Conservation (phyloP, 2,888 invertebrate species). For the Cerceris ruficornis region DNA sequence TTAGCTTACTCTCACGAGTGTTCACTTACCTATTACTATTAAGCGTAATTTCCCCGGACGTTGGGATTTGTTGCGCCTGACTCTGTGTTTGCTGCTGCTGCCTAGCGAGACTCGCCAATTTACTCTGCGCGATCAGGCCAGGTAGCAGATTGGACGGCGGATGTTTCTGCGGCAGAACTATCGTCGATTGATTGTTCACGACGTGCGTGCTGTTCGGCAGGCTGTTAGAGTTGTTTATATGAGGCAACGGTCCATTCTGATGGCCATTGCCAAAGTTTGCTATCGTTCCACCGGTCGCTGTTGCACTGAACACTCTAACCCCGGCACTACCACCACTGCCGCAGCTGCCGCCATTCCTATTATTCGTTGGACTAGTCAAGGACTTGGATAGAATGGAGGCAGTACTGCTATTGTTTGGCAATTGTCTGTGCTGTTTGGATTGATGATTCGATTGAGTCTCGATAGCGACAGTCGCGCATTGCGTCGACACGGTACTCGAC, state of each 20-base stretch:
- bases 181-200: conserved; percentile 75
- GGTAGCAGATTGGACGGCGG: conserved; percentile 78
- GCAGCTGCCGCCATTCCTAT: conserved; percentile 68
- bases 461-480: conserved; percentile 63
- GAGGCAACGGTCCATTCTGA: conserved; percentile 75
- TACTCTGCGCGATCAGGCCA: conserved; percentile 77
- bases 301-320: conserved; percentile 67
- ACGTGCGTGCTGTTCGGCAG: conserved; percentile 72
- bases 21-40: conserved; percentile 84
- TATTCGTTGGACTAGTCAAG: conserved; percentile 79
- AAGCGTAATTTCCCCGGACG: conserved; percentile 83
- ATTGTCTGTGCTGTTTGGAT: conserved; percentile 72
- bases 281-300: conserved; percentile 60
- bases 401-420: conserved; percentile 69
- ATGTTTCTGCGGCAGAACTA: conserved; percentile 79
- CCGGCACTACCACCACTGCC: conserved; percentile 62
- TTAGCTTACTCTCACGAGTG: too few species aligned
- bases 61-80: conserved; percentile 78
- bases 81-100: conserved; percentile 74
- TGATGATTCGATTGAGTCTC: conserved; percentile 70
- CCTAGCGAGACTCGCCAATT: conserved; percentile 77
- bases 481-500: conserved; percentile 66
- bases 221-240: conserved; percentile 73
- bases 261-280: conserved; percentile 79
- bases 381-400: conserved; percentile 79